phyloP scores from a whole-genome alignment of 2,113 vertebrate species.

The Eidolon helvum region DNA sequence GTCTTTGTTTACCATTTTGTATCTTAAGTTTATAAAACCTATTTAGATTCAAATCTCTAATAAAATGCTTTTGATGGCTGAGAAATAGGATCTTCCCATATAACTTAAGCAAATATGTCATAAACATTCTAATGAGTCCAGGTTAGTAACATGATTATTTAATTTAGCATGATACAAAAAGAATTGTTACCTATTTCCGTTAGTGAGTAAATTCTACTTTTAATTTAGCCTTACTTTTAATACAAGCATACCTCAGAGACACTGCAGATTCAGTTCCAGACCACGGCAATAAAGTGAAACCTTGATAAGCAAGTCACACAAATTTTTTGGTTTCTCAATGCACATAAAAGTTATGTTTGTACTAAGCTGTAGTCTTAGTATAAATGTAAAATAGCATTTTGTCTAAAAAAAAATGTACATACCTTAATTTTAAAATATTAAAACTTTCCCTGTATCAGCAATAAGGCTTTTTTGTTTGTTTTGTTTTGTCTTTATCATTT shows the following conservation, averaged over 20 bases:
- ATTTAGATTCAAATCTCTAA: slow-evolving; percentile 16
- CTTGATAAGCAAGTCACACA: not conserved
- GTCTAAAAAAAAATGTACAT: not conserved
- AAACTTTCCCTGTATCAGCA: not conserved
- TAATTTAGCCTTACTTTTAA: slow-evolving; percentile 9
- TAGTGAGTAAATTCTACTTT: not conserved
- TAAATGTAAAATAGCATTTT: not conserved
- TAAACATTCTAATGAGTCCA: not conserved
- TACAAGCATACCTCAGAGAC: not conserved
- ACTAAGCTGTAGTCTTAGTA: not conserved
- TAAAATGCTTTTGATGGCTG: not conserved
- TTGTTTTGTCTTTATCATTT: not conserved
- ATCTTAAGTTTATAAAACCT: not conserved
- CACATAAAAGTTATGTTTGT: not conserved
- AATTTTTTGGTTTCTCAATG: not conserved
- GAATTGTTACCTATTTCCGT: not conserved
- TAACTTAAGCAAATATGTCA: not conserved
- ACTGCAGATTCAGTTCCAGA: not conserved
- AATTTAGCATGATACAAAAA: not conserved
- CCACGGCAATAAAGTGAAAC: not conserved
- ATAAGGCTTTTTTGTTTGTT: not conserved
- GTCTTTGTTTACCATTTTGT: not conserved
- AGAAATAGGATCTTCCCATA: not conserved
- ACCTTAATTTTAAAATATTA: not conserved
- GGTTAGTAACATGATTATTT: not conserved